Evolutionary conservation across 1,140 invertebrate species (phyloP), one percentile per base, ranked within the genome.

Genomic region (Ostrea edulis): DNA sequence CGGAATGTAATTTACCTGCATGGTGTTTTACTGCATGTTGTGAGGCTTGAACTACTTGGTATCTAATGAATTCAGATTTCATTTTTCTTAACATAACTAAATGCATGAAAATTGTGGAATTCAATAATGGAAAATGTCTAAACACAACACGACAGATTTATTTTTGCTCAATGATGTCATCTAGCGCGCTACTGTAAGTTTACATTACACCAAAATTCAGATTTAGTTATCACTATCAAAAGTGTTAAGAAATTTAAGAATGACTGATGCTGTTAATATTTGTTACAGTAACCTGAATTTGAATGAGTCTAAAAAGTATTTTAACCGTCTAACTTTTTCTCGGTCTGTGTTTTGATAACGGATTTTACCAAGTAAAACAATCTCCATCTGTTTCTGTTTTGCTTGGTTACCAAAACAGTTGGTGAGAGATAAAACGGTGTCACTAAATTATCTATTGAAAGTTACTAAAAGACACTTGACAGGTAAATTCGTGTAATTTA

Each of bases 41-140:
- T 77, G 68, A 77, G 68, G 68, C 68, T 77, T 77, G 12, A 5
- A n/a, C 1, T 29, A 29, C 25, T 71, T 71, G 8, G 22, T 77
- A 29, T 77, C 68, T 77, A 77, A 77, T 35, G 68, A 77, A 77
- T 77, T 77, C 68, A 77, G 68, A 29, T 77, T 22, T 14, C 25
- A 25, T 77, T 77, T 62, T 77, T 77, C 68, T 25, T 77, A 77
- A 77, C 68, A 77, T 11, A 77, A 62, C 58, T 62, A 62, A 62
- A 77, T 29, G 68, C 68, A 77, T 77, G 68, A 29, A 20, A 20
- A 20, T 62, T 58, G 35, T 44, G 35, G 1, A 44, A 44, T 62
- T 62, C 14, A 62, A 62, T 62, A 62, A 62, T 62, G 17, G 17
- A 62, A 20, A n/a, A 62, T 62, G 17, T 17, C 17, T 62, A 20